These are phyloP conservation scores for Chunga burmeisteri DNA, from an alignment of 2,113 vertebrate species.

Conservation along the genomic window DNA sequence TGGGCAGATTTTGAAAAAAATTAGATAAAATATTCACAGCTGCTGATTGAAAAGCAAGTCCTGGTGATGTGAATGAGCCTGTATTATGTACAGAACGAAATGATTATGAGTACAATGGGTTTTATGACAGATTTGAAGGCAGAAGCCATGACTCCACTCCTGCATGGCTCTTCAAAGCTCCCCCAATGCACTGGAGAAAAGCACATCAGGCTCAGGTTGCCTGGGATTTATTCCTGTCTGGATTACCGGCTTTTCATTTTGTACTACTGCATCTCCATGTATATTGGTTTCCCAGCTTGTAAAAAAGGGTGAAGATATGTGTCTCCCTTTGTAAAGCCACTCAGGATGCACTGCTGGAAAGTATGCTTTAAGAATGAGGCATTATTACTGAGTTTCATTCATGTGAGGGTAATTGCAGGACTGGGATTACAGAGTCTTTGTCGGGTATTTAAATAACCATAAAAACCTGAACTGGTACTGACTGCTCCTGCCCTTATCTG, in stretches of 20 bases:
- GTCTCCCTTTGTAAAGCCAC: not conserved
- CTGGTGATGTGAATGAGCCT: not conserved
- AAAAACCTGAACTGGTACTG: constrained; percentile 1
- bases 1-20: not conserved
- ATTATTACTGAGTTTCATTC: not conserved
- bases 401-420: not conserved
- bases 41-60: not conserved
- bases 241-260: not conserved
- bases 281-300: not conserved
- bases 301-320: not conserved
- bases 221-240: not conserved
- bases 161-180: not conserved
- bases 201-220: not conserved
- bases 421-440: not conserved
- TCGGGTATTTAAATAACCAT: not conserved
- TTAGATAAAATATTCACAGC: not conserved
- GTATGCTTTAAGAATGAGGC: not conserved
- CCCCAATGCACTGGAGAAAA: not conserved
- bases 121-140: not conserved
- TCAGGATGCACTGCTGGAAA: not conserved
- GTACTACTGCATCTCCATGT: not conserved
- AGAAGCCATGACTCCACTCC: not conserved
- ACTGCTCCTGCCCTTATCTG: constrained; percentile 27
- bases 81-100: not conserved
- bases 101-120: not conserved